Percentiles rank a stretch among this genome's conserved stretches.
These are phyloP conservation scores for Troglohyphantes excavatus DNA, from an alignment of 2,888 invertebrate species.

Conservation along the genomic window DNA sequence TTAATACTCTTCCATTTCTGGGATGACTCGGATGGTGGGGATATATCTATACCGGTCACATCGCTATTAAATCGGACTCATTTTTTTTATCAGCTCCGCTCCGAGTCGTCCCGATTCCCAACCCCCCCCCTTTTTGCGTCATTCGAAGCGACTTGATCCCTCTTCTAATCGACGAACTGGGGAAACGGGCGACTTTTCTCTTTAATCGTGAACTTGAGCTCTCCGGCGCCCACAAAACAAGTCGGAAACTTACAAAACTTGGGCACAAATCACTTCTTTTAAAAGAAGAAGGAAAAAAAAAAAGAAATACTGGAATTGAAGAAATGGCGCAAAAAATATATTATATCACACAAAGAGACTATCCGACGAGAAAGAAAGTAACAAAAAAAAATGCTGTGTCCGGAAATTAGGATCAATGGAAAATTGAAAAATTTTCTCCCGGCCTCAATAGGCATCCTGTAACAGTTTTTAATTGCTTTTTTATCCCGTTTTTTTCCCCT, in stretches of 20 bases:
- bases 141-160: slow-evolving; percentile 68
- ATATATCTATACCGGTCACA: slow-evolving; percentile 49
- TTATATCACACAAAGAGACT: slow-evolving; percentile 10
- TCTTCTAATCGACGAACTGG: slow-evolving; percentile 58
- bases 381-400: slow-evolving; percentile 58
- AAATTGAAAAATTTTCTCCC: slow-evolving; percentile 74
- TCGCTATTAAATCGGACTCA: slow-evolving; percentile 17
- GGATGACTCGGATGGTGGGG: slow-evolving; percentile 14
- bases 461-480: slow-evolving; percentile 78
- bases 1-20: slow-evolving; percentile 73
- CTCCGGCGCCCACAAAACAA: slow-evolving; percentile 64
- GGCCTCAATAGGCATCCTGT: slow-evolving; percentile 67
- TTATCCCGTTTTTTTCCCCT: slow-evolving; percentile 59
- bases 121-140: slow-evolving; percentile 16
- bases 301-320: slow-evolving; percentile 18
- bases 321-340: slow-evolving; percentile 11
- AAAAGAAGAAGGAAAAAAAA: slow-evolving; percentile 1
- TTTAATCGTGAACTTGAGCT: slow-evolving; percentile 68
- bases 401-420: slow-evolving; percentile 74
- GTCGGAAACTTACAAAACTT: slow-evolving; percentile 60
- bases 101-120: not conserved
- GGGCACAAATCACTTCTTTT: slow-evolving; percentile 62
- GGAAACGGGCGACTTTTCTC: slow-evolving; percentile 50
- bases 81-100: slow-evolving; percentile 3
- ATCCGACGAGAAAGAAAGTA: slow-evolving; percentile 22